These are phyloP conservation scores for Cercopithecus neglectus DNA, from an alignment of 2,797 vertebrate genomes.

Conservation along the genomic window DNA sequence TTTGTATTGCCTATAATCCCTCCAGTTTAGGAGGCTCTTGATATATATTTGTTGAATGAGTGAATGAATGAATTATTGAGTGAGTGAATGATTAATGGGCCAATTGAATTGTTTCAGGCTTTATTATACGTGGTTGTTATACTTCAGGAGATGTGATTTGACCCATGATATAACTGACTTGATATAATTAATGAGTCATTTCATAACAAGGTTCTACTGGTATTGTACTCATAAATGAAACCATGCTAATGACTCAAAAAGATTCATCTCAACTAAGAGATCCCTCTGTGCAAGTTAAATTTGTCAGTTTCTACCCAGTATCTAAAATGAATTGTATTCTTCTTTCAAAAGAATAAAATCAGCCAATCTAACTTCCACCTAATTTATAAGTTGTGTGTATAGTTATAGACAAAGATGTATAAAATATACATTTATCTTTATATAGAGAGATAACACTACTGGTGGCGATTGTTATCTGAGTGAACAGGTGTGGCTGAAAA, in stretches of 20 bases:
- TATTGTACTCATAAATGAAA: constrained; percentile 35
- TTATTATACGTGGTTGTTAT: not conserved
- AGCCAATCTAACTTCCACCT: not conserved
- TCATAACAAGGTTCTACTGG: constrained; percentile 19
- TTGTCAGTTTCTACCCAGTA: not conserved
- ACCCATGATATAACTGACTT: constrained; percentile 26
- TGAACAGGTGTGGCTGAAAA: constrained; percentile 43
- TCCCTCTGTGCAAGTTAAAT: not conserved
- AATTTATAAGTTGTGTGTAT: not conserved
- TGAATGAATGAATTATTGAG: constrained; percentile 22
- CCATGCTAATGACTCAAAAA: not conserved
- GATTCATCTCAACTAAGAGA: constrained; percentile 14
- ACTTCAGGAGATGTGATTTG: constrained; percentile 43
- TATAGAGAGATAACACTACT: not conserved
- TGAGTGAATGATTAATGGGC: constrained; percentile 37
- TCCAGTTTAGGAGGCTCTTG: not conserved
- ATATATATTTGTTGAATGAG: not conserved
- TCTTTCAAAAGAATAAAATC: not conserved
- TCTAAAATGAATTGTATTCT: not conserved
- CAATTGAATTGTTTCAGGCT: not conserved
- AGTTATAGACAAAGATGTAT: not conserved
- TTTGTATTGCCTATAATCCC: not conserved
- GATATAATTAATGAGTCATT: constrained; percentile 62
- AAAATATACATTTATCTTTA: constrained; percentile 35
- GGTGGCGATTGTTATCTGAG: not conserved